Evolutionary conservation across 2,113 vertebrate genomes (phyloP).

Genomic region (Podocnemis expansa): DNA sequence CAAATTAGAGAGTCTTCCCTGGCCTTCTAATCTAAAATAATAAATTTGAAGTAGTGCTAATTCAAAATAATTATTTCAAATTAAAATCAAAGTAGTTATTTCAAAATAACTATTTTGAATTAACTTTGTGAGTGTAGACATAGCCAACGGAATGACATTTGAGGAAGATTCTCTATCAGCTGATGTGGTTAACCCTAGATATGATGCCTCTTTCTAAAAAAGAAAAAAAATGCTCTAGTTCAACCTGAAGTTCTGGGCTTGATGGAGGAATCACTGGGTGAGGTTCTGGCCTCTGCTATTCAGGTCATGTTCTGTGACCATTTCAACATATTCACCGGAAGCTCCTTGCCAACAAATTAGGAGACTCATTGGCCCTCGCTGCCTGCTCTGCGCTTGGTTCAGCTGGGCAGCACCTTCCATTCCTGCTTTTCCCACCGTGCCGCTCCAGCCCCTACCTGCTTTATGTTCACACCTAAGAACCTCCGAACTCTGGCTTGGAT

Average conservation of each 20-base stretch:
- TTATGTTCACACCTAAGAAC: background rate
- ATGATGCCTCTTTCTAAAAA: background rate
- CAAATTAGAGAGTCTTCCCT: too few species aligned
- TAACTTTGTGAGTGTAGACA: too few species aligned
- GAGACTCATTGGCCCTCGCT: too few species aligned
- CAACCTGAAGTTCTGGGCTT: background rate
- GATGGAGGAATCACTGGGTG: background rate
- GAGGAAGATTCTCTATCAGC: rapidly evolving
- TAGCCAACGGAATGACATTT: background rate
- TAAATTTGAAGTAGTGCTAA: too few species aligned
- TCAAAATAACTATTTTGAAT: too few species aligned
- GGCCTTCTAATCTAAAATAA: too few species aligned
- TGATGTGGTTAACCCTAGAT: background rate
- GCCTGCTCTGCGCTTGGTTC: too few species aligned
- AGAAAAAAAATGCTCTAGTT: rapidly evolving
- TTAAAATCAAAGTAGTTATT: too few species aligned
- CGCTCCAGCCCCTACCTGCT: background rate
- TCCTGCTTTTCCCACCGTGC: background rate
- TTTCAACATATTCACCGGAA: background rate
- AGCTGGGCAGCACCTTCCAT: background rate
- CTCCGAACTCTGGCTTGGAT: background rate
- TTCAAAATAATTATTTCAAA: too few species aligned
- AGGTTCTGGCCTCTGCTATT: background rate
- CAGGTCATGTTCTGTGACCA: background rate
- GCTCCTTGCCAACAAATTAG: background rate